These are phyloP conservation scores for Takifugu rubripes DNA, from an alignment of 2,797 vertebrate species.

Conservation along the genomic window DNA sequence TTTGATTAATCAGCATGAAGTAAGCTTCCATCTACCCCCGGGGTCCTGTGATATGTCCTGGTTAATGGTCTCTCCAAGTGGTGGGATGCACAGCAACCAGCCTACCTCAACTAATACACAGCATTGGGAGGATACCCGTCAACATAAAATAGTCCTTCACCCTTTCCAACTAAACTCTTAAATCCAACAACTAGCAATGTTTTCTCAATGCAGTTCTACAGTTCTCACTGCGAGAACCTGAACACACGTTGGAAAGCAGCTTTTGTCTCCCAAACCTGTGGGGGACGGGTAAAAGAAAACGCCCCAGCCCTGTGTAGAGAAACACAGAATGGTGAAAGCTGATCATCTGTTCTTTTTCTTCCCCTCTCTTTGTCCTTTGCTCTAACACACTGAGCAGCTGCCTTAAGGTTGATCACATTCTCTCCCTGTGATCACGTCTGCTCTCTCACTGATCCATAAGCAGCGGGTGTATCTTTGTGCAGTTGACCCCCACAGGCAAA, in stretches of 20 bases:
- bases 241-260: slow-evolving; percentile 8
- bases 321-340: slow-evolving; percentile 63
- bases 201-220: not conserved
- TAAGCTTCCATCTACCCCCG: slow-evolving; percentile 33
- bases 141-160: not conserved
- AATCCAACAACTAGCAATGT: not conserved
- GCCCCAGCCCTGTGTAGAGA: slow-evolving; percentile 38
- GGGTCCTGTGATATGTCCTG: slow-evolving; percentile 60
- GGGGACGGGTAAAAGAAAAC: slow-evolving; percentile 47
- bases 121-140: not conserved
- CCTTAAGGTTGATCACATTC: slow-evolving; percentile 44
- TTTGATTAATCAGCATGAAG: slow-evolving; percentile 56
- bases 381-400: slow-evolving; percentile 52
- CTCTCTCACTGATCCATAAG: slow-evolving; percentile 37
- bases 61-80: slow-evolving; percentile 55
- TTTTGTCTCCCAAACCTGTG: slow-evolving; percentile 34
- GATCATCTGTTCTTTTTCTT: slow-evolving; percentile 54
- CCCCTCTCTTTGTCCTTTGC: slow-evolving; percentile 43
- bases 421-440: slow-evolving; percentile 20
- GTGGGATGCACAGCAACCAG: slow-evolving; percentile 51
- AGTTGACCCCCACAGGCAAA: slow-evolving; percentile 25
- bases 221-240: not conserved
- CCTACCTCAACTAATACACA: not conserved
- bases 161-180: not conserved
- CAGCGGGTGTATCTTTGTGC: slow-evolving; percentile 20